Evolutionary conservation across 2,113 vertebrate genomes (phyloP).

Genomic region (Turdus rufiventris): DNA sequence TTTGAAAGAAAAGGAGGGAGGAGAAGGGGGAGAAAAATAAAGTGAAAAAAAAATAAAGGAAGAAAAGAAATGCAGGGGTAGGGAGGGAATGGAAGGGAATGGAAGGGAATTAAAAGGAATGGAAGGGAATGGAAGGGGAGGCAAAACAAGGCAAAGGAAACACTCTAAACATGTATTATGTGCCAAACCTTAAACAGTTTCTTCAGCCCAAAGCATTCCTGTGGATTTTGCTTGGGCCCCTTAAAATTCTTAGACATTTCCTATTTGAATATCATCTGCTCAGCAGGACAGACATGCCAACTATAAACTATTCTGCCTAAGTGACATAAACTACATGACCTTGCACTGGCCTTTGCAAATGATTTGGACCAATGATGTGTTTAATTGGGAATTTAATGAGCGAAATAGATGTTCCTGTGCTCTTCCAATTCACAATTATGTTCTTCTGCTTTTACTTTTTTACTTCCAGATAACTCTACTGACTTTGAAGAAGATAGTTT

Average conservation of each 20-base stretch:
- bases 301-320: neutral
- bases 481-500: neutral
- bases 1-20: neutral
- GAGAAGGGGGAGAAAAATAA: neutral
- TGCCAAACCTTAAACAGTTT: neutral
- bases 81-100: neutral
- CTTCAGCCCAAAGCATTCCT: neutral
- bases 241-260: neutral
- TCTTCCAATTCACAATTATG: neutral
- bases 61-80: rapidly evolving
- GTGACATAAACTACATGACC: neutral
- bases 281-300: neutral
- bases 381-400: conserved; percentile 28
- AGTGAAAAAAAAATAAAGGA: rapidly evolving
- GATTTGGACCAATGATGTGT: neutral
- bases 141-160: neutral
- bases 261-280: neutral
- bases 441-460: neutral
- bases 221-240: neutral
- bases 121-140: neutral
- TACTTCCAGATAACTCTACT: neutral
- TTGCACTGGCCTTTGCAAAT: neutral
- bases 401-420: neutral
- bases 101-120: no score
- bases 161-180: neutral